Conservation (phyloP, 2,113 vertebrate species). For the Forbesichthys agassizii region DNA sequence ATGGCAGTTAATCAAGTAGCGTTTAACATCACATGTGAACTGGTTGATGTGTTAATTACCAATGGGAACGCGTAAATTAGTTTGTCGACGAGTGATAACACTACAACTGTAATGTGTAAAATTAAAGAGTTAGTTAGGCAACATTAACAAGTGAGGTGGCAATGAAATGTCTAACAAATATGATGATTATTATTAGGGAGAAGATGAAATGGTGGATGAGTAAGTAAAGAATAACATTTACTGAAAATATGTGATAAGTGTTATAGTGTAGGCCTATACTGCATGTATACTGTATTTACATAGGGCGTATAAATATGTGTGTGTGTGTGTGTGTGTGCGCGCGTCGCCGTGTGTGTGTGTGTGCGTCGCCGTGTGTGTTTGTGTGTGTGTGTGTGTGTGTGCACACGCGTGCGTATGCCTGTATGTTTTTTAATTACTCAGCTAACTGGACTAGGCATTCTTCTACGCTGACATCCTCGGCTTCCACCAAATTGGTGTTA, state of each 20-base stretch:
- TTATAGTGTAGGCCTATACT: no score
- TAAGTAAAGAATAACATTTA: not conserved
- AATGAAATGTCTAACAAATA: not conserved
- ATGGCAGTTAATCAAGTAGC: not conserved
- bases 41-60: slow-evolving; percentile 42
- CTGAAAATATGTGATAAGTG: not conserved
- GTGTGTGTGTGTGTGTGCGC: no score
- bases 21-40: slow-evolving; percentile 8
- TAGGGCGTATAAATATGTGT: no score
- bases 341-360: no score
- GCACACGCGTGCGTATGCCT: slow-evolving; percentile 25
- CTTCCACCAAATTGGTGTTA: slow-evolving; percentile 52
- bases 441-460: slow-evolving; percentile 58
- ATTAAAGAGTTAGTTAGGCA: slow-evolving; percentile 3
- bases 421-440: slow-evolving; percentile 63
- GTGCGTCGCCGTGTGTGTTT: not conserved
- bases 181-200: not conserved
- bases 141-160: not conserved
- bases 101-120: no score
- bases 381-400: slow-evolving; percentile 29
- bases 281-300: no score
- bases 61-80: slow-evolving; percentile 19
- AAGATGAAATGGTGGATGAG: not conserved
- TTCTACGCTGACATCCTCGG: slow-evolving; percentile 46
- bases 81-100: no score